Conservation (phyloP, 2,797 vertebrate genomes). For the Triplophysa bombifrons region DNA sequence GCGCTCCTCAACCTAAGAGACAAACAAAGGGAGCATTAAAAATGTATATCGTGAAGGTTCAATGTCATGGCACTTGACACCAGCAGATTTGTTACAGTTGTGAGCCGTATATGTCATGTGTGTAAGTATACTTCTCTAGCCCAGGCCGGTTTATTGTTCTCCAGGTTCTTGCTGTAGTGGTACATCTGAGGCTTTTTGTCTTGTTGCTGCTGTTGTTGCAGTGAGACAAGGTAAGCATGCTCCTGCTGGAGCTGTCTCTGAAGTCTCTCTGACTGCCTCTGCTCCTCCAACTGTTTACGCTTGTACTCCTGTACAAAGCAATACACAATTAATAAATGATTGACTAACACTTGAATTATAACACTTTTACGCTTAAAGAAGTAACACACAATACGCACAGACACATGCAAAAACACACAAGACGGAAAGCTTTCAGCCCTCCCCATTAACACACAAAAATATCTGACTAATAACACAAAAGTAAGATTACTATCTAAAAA, state of each 20-base stretch:
- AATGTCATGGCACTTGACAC: background rate
- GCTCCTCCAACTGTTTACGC: constrained; percentile 93
- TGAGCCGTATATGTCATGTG: constrained; percentile 55
- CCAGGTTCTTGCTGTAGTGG: constrained; percentile 87
- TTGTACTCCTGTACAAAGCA: constrained; percentile 84
- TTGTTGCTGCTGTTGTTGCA: constrained; percentile 78
- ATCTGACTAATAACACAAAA: no score
- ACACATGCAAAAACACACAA: constrained; percentile 4
- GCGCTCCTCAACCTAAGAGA: constrained; percentile 86
- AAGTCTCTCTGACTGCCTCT: constrained; percentile 90
- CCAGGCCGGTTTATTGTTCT: constrained; percentile 90
- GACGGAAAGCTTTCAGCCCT: background rate
- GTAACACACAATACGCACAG: background rate
- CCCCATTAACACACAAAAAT: no score
- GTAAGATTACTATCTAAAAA: no score
- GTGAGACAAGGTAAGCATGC: constrained; percentile 90
- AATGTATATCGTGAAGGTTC: constrained; percentile 3
- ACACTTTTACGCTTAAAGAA: background rate
- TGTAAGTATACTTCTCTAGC: constrained; percentile 78
- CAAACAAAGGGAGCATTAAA: background rate
- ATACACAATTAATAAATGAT: constrained; percentile 21
- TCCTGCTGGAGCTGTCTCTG: constrained; percentile 95
- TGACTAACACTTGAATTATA: background rate
- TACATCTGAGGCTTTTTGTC: constrained; percentile 89
- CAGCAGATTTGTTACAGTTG: background rate